Base-by-base conservation (phyloP, 92 coral and sea anemone genomes). In the Siderastrea radians region DNA sequence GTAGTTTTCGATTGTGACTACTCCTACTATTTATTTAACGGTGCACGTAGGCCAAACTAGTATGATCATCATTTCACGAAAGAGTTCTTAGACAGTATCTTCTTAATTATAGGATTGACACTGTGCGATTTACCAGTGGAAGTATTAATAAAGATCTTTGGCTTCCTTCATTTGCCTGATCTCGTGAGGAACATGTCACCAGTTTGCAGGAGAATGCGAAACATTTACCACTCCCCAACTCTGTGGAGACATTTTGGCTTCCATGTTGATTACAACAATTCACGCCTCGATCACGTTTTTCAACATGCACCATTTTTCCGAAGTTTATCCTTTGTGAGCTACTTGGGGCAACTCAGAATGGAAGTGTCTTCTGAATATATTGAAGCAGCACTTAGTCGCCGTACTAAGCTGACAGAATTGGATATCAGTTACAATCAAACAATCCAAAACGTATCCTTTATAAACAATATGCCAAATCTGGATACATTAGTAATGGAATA, bases 221-320 rank as follows among this genome's bases (percentile, higher is more conserved):
- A 54, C 65, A 53, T 75, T n/a, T 75, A 51, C 79, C 79, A 75
- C 49, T 19, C 3, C 44, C 65, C 66, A 10, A 12, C 49, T 75
- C 26, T 75, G 49, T 75, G 79, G 79, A 75, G 79, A 53, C 65
- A 75, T 19, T 75, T 75, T 75, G 3, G 4, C 16, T 75, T 53
- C 11, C 6, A 75, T 19, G 49, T 75, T 75, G 5, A 12, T 75
- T 75, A 74, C 62, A 74, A 53, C 60, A 75, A 75, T 15, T 54
- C 79, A 75, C 47, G 15, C 13, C 55, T 75, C 44, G 65, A 75
- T 75, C 65, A 75, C 5, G 64, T 75, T n/a, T 75, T 75, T 54
- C 17, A 19, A 3, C 79, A 75, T 53, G 79, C 65, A 9, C 2
- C 7, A 6, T 75, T 49, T 75, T 75, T 75, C 12, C 16, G 64